Evolutionary conservation across 2,888 invertebrate species (phyloP).

Genomic region (Callosobruchus maculatus): DNA sequence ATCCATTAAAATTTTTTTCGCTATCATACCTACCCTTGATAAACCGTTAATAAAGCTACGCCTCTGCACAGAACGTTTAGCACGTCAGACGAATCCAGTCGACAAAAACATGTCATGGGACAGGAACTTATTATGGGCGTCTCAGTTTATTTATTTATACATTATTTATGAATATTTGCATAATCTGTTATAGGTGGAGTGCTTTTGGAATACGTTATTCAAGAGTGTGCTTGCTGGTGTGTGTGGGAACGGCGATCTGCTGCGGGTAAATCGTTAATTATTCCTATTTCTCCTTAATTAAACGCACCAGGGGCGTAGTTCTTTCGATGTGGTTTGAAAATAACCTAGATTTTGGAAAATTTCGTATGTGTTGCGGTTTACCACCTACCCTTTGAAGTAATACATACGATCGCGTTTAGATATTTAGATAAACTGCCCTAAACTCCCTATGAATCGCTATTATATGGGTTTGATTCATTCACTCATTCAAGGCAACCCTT

Average conservation of each 20-base stretch:
- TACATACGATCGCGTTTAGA: too few relatives aligned
- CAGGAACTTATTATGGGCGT: slow-evolving; percentile 3
- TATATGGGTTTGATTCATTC: too few relatives aligned
- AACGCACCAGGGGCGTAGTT: not conserved
- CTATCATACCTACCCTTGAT: not conserved
- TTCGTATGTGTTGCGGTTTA: too few relatives aligned
- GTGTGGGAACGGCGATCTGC: not conserved
- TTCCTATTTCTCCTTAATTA: not conserved
- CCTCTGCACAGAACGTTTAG: not conserved
- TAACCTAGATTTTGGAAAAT: too few relatives aligned
- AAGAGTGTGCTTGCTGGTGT: slow-evolving; percentile 11
- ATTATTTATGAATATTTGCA: slow-evolving; percentile 15
- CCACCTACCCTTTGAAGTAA: too few relatives aligned
- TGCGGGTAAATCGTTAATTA: not conserved
- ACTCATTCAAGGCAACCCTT: too few relatives aligned
- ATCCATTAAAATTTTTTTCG: not conserved
- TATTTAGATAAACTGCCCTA: too few relatives aligned
- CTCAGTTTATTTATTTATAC: slow-evolving; percentile 11
- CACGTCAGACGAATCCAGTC: not conserved
- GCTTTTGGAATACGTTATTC: slow-evolving; percentile 12
- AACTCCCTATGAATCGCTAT: too few relatives aligned
- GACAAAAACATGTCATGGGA: slow-evolving; percentile 1
- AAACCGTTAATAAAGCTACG: not conserved
- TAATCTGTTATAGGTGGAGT: slow-evolving; percentile 11
- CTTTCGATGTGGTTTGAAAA: not conserved